These are phyloP conservation scores for Origma solitaria DNA, from an alignment of 2,113 vertebrate species.

Conservation along the genomic window DNA sequence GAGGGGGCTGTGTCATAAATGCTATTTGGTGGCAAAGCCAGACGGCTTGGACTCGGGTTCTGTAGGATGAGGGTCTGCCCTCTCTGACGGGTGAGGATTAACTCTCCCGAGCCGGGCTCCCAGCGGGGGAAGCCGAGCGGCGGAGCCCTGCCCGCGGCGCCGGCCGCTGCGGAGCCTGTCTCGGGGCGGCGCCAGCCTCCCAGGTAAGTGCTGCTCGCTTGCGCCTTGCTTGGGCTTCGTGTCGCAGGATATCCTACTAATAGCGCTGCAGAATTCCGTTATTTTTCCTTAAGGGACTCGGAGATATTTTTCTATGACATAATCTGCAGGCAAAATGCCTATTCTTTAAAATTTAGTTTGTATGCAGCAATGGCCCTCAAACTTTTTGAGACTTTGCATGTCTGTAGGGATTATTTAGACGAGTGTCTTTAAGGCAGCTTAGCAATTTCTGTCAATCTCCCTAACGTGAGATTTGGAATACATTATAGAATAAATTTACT, in stretches of 20 bases:
- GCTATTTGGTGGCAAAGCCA: neutral
- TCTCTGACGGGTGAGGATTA: rapidly evolving
- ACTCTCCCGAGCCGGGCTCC: rapidly evolving
- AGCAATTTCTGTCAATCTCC: neutral
- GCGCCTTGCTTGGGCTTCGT: rapidly evolving
- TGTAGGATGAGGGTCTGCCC: neutral
- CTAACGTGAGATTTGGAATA: neutral
- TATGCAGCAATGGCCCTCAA: neutral
- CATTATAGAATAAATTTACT: neutral
- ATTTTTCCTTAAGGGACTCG: neutral
- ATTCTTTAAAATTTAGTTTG: neutral
- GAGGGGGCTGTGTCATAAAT: rapidly evolving
- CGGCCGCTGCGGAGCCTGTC: neutral
- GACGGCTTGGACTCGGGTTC: neutral
- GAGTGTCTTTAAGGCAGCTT: neutral
- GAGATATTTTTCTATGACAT: neutral
- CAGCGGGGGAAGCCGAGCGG: neutral
- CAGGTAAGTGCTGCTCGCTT: neutral
- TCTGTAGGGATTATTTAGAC: neutral
- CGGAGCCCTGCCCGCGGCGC: neutral
- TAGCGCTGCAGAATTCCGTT: neutral
- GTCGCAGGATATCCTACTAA: rapidly evolving
- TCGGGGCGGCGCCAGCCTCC: neutral
- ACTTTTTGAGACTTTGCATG: neutral
- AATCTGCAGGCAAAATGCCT: neutral